Evolutionary conservation across 1,140 invertebrate genomes (phyloP), one percentile per base, ranked within the genome.

Genomic region (Orussus abietinus): DNA sequence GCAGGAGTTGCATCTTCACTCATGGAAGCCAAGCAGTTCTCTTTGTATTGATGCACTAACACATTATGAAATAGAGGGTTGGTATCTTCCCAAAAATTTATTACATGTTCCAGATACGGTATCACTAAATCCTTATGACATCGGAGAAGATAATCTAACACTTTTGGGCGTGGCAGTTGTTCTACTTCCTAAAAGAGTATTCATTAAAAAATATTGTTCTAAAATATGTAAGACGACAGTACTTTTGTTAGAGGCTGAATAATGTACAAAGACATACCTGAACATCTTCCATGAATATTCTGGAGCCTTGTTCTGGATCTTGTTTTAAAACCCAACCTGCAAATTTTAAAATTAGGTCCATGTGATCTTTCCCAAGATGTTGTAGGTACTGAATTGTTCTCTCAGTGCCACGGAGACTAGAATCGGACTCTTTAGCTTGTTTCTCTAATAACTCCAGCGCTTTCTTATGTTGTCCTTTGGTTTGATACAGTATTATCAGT

Each of bases 401-500:
- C 41, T 92, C 84, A 50, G 83, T 80, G 0, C 91, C 92, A 53
- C 81, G 80, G 0, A 96, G 73, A 44, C 81, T 82, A 13, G 88
- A 90, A 60, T 90, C 88, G 7, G 77, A 75, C 43, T 83, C 79
- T 46, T 81, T 80, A 0, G 89, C 81, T 62, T 96, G 88, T 32
- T 87, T 83, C 53, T 87, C 81, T 6, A 98, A 69, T 31, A 97
- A 67, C 59, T 94, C 89, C 3, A 99, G 75, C 10, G 95, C 96
- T 72, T 92, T 90, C 40, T 84, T 83, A 66, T 98, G 94, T 47
- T 92, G 81, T 3, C 85, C 88, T 75, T 96, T 96, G 1, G 85
- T 92, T 66, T 96, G 85, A 69, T 98, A 98, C 6, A 99, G 75
- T 57, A 98, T 96, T 43, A 98, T 92, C 0, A 99, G 77, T 70